phyloP scores from a whole-genome alignment of 2,888 invertebrate species.

The Dioctria linearis region DNA sequence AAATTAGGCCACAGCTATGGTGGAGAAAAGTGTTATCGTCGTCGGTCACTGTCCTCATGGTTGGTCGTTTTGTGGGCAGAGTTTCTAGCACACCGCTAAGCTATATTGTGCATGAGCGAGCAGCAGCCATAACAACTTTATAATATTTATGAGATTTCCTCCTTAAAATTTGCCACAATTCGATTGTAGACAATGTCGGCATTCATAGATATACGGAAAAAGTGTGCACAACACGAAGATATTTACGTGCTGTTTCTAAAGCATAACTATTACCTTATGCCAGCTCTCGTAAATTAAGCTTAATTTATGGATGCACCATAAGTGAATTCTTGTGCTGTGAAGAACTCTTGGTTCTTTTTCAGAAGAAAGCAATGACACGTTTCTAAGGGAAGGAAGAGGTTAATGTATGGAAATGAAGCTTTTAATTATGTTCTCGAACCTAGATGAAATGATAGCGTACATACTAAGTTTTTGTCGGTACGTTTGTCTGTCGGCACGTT shows the following conservation, averaged over 20 bases:
- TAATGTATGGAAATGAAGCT: no score
- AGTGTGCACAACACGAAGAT: not conserved
- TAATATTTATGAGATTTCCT: not conserved
- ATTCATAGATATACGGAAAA: not conserved
- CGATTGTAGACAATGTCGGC: not conserved
- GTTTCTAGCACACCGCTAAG: not conserved
- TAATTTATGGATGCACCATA: slow-evolving; percentile 2
- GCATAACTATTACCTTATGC: not conserved
- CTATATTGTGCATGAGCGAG: not conserved
- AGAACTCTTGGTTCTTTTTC: not conserved
- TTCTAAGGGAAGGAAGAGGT: no score
- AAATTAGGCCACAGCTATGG: not conserved
- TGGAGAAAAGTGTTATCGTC: not conserved
- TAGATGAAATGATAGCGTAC: no score
- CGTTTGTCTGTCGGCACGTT: no score
- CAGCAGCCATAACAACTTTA: not conserved
- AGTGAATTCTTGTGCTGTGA: not conserved
- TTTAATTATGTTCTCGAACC: no score
- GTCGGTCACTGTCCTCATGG: not conserved
- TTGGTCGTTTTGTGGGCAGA: not conserved
- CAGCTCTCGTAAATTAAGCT: not conserved
- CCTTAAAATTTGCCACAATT: slow-evolving; percentile 10
- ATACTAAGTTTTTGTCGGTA: no score
- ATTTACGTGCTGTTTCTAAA: not conserved
- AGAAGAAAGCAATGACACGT: not conserved